Evolutionary conservation across 35 echinoderm and acorn worm species (phyloP).

Genomic region (Amphiura filiformis): DNA sequence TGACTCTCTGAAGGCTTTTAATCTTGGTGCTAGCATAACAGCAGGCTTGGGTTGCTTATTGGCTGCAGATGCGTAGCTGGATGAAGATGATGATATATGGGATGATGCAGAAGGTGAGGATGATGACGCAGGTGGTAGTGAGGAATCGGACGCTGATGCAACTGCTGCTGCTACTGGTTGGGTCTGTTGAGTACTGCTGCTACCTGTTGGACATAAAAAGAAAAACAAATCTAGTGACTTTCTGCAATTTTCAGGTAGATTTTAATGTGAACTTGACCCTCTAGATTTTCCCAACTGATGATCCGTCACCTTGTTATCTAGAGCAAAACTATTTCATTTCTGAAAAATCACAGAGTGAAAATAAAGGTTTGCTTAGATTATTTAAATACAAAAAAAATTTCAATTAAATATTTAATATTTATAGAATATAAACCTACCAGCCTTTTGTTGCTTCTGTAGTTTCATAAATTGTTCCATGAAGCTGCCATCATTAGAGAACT

Average conservation of each 20-base stretch:
- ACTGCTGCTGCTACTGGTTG: not conserved
- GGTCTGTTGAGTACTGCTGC: not conserved
- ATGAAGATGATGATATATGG: not conserved
- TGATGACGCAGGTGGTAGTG: not conserved
- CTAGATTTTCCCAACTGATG: too few relatives aligned
- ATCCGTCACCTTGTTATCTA: too few relatives aligned
- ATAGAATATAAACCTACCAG: too few relatives aligned
- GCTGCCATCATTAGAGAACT: constrained; percentile 91
- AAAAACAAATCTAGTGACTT: not conserved
- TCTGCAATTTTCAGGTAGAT: not conserved
- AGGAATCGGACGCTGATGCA: not conserved
- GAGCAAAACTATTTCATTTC: too few relatives aligned
- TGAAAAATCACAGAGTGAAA: too few relatives aligned
- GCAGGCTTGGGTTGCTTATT: not conserved
- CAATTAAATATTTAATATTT: too few relatives aligned
- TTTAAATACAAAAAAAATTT: too few relatives aligned
- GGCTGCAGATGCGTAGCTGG: constrained; percentile 3
- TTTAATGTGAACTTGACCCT: too few relatives aligned
- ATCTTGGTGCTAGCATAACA: not conserved
- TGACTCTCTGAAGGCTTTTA: constrained; percentile 3
- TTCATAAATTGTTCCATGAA: constrained; percentile 92
- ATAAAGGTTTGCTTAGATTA: too few relatives aligned
- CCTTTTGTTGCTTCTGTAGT: constrained; percentile 54
- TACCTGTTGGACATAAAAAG: not conserved
- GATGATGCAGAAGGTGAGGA: not conserved